Base-by-base conservation (phyloP, 1,140 invertebrate species). In the Neelides sp. region DNA sequence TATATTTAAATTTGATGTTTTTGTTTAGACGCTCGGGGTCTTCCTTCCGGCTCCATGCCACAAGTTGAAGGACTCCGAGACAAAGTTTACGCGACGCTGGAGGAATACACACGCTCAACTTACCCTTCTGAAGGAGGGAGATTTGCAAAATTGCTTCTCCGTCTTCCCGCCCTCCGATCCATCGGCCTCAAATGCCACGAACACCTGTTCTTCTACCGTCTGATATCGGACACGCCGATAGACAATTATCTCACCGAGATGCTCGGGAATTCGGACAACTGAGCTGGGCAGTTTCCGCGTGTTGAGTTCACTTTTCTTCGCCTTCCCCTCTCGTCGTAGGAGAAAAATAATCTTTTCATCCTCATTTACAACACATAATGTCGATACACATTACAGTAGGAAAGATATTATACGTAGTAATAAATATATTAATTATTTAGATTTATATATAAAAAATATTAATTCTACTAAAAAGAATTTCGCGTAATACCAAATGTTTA, bases 121-220 rank as follows among this genome's bases (percentile, higher is more conserved):
- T 87, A 89, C 71, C 82, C 89, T 8, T 79, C 84, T 15, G 92
- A 98, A 64, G 82, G 90, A 24, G 90, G 90, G 4, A 76, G 94
- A 23, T 98, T 97, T 69, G 90, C 92, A 19, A 92, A 96, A 65
- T 70, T 98, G 4, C 70, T 97, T 49, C 71, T 98, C 39, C 81
- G 94, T 52, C 71, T 98, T 63, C 94, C 94, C 2, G 86, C 92
- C 2, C 75, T 98, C 17, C 77, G 93, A 43, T 95, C 91, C 50
- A 96, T 97, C 63, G 92, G 87, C 26, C 76, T 97, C 15, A 96
- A 96, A 71, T 95, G 92, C 71, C 73, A 88, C 61, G 91, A 97
- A 67, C 87, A 95, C 71, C 73, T 96, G 36, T 97, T 94, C 73
- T 93, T 91, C 73, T 93, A 91, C 72, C 83, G 87, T 65, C 73